phyloP scores from a whole-genome alignment of 2,888 invertebrate species.

The Sinotaia quadrata region DNA sequence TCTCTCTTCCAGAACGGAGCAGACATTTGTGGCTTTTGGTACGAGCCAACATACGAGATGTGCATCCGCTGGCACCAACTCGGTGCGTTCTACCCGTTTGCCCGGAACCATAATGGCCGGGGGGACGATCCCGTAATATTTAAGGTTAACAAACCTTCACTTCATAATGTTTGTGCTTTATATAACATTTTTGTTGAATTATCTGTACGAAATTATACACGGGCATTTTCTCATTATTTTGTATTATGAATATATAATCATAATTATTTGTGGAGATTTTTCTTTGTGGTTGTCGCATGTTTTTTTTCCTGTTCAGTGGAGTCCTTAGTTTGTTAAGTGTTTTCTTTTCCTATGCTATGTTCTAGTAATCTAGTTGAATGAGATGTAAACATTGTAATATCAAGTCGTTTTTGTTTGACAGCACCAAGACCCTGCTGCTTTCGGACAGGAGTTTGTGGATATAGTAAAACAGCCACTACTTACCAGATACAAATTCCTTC shows the following conservation, averaged over 20 bases:
- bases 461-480: slow-evolving; percentile 50
- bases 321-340: no score
- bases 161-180: background rate
- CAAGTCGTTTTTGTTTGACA: slow-evolving; percentile 32
- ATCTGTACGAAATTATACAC: background rate
- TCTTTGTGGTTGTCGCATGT: no score
- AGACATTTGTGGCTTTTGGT: slow-evolving; percentile 74
- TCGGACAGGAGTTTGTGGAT: slow-evolving; percentile 48
- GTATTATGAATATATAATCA: no score
- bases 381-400: no score
- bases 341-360: background rate
- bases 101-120: slow-evolving; percentile 57
- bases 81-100: slow-evolving; percentile 78
- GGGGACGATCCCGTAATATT: slow-evolving; percentile 28
- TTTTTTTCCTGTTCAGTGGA: no score
- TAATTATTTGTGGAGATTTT: no score
- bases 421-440: slow-evolving; percentile 66
- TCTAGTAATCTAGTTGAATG: background rate
- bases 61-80: slow-evolving; percentile 82
- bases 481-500: slow-evolving; percentile 71
- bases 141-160: slow-evolving; percentile 8
- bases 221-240: no score
- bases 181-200: background rate
- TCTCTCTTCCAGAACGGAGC: slow-evolving; percentile 59
- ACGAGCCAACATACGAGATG: slow-evolving; percentile 71